Conservation (phyloP, 2,888 invertebrate genomes). For the Gari tellinella region DNA sequence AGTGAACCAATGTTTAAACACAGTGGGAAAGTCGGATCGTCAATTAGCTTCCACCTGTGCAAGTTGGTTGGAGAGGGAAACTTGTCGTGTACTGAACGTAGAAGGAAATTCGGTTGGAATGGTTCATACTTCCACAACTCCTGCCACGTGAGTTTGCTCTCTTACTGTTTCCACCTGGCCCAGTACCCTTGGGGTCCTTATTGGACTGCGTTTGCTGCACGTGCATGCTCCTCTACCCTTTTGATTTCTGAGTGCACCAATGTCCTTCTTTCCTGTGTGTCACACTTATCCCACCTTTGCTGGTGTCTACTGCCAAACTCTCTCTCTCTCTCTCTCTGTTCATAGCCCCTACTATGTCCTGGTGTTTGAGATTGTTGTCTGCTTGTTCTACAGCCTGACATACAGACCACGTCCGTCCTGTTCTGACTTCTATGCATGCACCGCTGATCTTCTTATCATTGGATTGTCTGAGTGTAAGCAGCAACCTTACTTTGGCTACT, state of each 20-base stretch:
- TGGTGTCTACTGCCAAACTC: constrained; percentile 13
- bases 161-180: constrained; percentile 16
- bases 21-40: constrained; percentile 8
- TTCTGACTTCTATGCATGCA: constrained; percentile 24
- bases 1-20: neutral
- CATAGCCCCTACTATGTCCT: constrained; percentile 20
- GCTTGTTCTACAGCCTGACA: constrained; percentile 16
- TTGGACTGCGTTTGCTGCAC: constrained; percentile 8
- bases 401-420: constrained; percentile 33
- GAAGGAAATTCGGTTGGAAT: constrained; percentile 26
- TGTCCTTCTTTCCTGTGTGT: neutral
- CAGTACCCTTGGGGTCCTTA: constrained; percentile 16
- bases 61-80: constrained; percentile 32
- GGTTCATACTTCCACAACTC: constrained; percentile 34
- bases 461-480: constrained; percentile 13
- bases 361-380: constrained; percentile 13
- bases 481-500: neutral
- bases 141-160: constrained; percentile 26
- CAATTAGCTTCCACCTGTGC: constrained; percentile 18
- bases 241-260: constrained; percentile 30
- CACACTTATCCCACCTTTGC: too few species aligned
- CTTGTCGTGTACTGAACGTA: constrained; percentile 29
- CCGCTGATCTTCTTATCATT: constrained; percentile 18
- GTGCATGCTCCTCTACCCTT: constrained; percentile 11
- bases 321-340: constrained; percentile 12